These are phyloP conservation scores for Aphyosemion australe DNA, from an alignment of 2,113 vertebrate genomes.

Conservation along the genomic window DNA sequence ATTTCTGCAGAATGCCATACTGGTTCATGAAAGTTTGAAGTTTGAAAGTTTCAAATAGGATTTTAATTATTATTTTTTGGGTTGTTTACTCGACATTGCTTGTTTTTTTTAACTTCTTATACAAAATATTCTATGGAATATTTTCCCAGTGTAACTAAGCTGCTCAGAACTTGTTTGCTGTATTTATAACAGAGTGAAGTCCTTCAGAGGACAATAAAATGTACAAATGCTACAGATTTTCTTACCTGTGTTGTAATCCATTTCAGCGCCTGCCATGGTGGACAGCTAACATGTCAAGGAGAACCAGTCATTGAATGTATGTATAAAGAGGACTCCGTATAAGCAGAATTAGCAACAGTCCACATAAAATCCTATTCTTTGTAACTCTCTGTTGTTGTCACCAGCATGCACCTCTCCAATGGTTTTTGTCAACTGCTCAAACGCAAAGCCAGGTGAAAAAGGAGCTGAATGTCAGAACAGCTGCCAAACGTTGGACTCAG, in stretches of 20 bases:
- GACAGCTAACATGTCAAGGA: slow-evolving; percentile 46
- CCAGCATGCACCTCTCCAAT: slow-evolving; percentile 86
- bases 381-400: slow-evolving; percentile 30
- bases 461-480: slow-evolving; percentile 89
- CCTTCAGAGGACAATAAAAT: too few species aligned
- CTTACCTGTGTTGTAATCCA: background rate
- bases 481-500: slow-evolving; percentile 85
- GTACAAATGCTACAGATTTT: too few species aligned
- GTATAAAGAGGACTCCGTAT: slow-evolving; percentile 27
- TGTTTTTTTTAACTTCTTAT: too few species aligned
- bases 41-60: too few species aligned
- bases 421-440: slow-evolving; percentile 85
- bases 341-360: background rate
- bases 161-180: too few species aligned
- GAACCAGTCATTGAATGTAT: background rate
- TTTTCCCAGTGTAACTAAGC: too few species aligned
- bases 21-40: too few species aligned
- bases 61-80: too few species aligned
- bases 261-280: slow-evolving; percentile 81
- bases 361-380: background rate
- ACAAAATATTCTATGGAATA: too few species aligned
- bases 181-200: too few species aligned
- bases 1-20: too few species aligned
- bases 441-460: slow-evolving; percentile 43
- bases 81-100: too few species aligned